Evolutionary conservation across 2,888 invertebrate genomes (phyloP), one percentile per base, ranked within the genome.

Genomic region (Leptinotarsa haldemani): DNA sequence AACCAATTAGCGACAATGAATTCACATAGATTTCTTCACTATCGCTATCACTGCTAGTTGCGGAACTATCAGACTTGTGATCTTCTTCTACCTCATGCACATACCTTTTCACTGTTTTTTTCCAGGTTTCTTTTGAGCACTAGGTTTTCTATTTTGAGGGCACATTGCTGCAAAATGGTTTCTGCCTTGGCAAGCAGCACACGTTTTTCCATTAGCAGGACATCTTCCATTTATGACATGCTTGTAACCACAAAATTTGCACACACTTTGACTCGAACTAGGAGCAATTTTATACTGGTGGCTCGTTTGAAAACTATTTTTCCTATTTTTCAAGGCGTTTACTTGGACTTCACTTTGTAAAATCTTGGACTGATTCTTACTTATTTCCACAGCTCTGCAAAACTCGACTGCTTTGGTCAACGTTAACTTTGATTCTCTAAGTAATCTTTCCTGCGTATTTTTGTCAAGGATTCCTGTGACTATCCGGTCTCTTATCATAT

Each of bases 401-500:
- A 74, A 69, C 25, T 75, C 68, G 20, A 82, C 75, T n/a, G 80
- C 75, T 68, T 78, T 77, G 13, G 75, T 63, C 20, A 82, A 58
- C 13, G 74, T 74, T 18, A 80, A 61, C 16, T 81, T 74, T 22
- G 75, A 22, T 71, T 79, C 78, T 63, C 80, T 50, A 18, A 82
- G 66, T 50, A 81, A 25, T 64, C 71, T 71, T 66, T 82, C 77
- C 68, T 81, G 80, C 15, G 77, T 70, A n/a, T 56, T 56, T 58
- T 76, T 78, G 63, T 80, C 77, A 30, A 16, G 48, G n/a, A 81
- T 73, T 25, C 81, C 82, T 25, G 82, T 72, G 22, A 83, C 80
- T 52, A 82, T 79, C 40, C 77, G 67, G 65, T 82, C 81, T 73
- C 81, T 68, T 12, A 84, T 48, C 73, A 83, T 77, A 12, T 77